Percentiles rank a stretch among this genome's conserved stretches.
phyloP scores from a whole-genome alignment of 2,888 invertebrate species.

The Piscicola geometra region DNA sequence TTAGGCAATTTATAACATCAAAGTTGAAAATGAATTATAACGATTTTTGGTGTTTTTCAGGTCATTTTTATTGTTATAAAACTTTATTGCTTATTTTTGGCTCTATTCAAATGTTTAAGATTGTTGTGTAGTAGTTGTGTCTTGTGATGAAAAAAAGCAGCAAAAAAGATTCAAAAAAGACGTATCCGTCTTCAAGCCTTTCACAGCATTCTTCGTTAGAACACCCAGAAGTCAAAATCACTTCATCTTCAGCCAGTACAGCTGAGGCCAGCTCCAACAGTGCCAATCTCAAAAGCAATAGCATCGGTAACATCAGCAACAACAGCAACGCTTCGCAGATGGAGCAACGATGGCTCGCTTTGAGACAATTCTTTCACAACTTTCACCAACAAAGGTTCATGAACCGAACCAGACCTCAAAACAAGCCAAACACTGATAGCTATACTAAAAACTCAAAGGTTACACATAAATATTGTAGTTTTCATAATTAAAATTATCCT shows the following conservation, averaged over 20 bases:
- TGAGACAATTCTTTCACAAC: constrained; percentile 39
- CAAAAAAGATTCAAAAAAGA: constrained; percentile 37
- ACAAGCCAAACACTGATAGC: constrained; percentile 11
- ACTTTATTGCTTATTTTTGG: too few relatives aligned
- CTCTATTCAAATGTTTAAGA: too few relatives aligned
- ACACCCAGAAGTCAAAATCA: constrained; percentile 11
- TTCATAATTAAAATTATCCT: background rate
- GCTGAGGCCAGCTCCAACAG: background rate
- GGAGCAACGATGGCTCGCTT: constrained; percentile 41
- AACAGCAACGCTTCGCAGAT: constrained; percentile 10
- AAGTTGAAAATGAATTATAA: too few relatives aligned
- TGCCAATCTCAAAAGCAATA: background rate
- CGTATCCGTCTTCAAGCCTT: constrained; percentile 37
- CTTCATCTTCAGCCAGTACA: background rate
- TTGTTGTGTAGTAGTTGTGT: too few relatives aligned
- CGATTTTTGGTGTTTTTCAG: too few relatives aligned
- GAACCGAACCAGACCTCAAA: constrained; percentile 12
- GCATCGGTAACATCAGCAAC: background rate
- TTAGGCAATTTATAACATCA: background rate
- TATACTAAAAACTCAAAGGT: background rate
- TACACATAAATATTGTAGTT: background rate
- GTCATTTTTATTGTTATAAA: too few relatives aligned
- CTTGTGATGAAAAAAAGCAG: constrained; percentile 33
- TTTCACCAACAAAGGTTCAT: constrained; percentile 33
- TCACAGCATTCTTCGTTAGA: constrained; percentile 34